These are phyloP conservation scores for Icerya purchasi DNA, from an alignment of 2,888 invertebrate genomes.

Conservation along the genomic window DNA sequence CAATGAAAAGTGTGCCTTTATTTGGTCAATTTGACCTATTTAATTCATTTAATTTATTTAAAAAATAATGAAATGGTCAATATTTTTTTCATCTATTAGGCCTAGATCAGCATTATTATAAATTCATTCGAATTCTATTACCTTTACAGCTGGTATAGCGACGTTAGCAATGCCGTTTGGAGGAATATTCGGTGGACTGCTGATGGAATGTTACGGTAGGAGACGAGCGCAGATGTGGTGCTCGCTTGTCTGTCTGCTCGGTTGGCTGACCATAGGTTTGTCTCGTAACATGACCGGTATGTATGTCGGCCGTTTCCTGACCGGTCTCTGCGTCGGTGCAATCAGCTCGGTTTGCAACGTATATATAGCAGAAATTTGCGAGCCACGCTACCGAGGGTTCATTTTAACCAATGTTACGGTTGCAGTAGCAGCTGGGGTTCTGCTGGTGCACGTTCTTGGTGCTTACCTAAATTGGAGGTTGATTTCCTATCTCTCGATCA, in stretches of 20 bases:
- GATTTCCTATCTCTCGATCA: slow-evolving; percentile 33
- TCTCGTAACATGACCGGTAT: slow-evolving; percentile 27
- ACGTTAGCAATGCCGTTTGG: slow-evolving; percentile 41
- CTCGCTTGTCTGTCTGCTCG: slow-evolving; percentile 33
- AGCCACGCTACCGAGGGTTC: slow-evolving; percentile 39
- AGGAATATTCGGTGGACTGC: slow-evolving; percentile 35
- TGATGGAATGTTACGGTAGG: slow-evolving; percentile 39
- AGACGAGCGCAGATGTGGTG: slow-evolving; percentile 33
- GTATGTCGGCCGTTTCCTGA: slow-evolving; percentile 33
- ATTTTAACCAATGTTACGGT: slow-evolving; percentile 39
- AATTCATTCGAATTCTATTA: too few relatives aligned
- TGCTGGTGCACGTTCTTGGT: slow-evolving; percentile 40
- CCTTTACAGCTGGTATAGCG: slow-evolving; percentile 34
- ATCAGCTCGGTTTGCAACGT: slow-evolving; percentile 33
- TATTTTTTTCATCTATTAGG: too few relatives aligned
- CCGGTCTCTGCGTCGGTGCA: slow-evolving; percentile 35
- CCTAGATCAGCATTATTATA: too few relatives aligned
- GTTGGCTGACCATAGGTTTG: slow-evolving; percentile 36
- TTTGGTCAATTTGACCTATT: too few relatives aligned
- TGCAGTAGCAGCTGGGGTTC: slow-evolving; percentile 39
- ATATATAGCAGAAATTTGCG: slow-evolving; percentile 36
- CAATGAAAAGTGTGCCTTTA: too few relatives aligned
- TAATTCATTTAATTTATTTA: too few relatives aligned
- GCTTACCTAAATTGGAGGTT: slow-evolving; percentile 39
- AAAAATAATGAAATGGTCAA: too few relatives aligned